Evolutionary conservation across 2,797 vertebrate species (phyloP).

Genomic region (Mionectes olivaceus): DNA sequence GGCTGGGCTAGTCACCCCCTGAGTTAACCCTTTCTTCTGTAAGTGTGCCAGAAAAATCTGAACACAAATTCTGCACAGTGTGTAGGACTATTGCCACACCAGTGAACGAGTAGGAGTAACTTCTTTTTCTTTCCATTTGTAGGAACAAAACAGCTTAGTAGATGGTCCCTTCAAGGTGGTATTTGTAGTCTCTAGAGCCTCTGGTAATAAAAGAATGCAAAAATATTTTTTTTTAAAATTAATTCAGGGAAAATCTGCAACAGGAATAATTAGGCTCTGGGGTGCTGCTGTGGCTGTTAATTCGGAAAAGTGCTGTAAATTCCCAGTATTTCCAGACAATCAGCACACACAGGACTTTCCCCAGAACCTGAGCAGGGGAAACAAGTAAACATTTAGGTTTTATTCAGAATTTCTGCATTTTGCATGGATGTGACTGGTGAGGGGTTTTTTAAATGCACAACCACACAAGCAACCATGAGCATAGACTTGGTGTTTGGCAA

Average conservation of each 20-base stretch:
- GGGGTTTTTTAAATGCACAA: rapidly evolving
- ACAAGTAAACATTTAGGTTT: not conserved
- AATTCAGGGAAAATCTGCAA: not conserved
- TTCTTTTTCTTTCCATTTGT: not conserved
- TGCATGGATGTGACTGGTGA: not conserved
- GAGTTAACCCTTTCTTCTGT: not conserved
- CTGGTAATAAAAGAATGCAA: not conserved
- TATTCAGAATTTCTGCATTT: not conserved
- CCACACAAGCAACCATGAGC: not conserved
- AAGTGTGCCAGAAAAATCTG: not conserved
- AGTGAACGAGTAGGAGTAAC: not conserved
- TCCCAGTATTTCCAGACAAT: not conserved
- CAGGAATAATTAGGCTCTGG: not conserved
- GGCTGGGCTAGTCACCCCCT: not conserved
- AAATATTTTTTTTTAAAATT: not conserved
- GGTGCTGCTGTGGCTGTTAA: rapidly evolving
- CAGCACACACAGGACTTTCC: not conserved
- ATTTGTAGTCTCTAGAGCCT: not conserved
- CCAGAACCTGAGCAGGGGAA: not conserved
- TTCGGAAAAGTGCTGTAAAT: not conserved
- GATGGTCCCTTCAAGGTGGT: not conserved
- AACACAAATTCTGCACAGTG: not conserved
- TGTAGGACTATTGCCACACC: not conserved
- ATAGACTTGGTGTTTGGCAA: not conserved
- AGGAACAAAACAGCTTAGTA: not conserved